Conservation (phyloP, 1,140 invertebrate species). For the Mizuhopecten yessoensis region DNA sequence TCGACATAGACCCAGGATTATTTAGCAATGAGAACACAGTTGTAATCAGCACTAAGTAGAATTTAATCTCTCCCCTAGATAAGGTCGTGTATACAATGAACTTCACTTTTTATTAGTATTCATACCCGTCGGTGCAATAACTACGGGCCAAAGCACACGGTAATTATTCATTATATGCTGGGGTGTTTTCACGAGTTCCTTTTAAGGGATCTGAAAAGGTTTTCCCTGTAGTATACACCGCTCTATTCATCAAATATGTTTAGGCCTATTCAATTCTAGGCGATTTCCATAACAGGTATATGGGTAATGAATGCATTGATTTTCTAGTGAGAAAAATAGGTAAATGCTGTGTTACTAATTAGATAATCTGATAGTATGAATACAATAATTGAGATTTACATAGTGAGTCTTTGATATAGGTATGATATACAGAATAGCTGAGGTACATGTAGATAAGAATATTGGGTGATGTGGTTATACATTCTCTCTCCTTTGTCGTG, state of each 20-base stretch:
- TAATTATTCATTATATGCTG: constrained; percentile 35
- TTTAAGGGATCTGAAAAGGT: not conserved
- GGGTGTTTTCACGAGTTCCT: not conserved
- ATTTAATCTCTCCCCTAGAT: not conserved
- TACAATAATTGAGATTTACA: constrained; percentile 5
- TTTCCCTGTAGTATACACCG: not conserved
- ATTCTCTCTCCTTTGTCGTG: too few species aligned
- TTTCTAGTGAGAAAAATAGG: not conserved
- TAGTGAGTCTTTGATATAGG: not conserved
- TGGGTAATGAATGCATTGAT: not conserved
- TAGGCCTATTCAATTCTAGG: not conserved
- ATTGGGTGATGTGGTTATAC: too few species aligned
- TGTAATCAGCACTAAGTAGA: constrained; percentile 1
- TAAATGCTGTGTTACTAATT: not conserved
- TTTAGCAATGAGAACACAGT: not conserved
- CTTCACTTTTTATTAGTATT: not conserved
- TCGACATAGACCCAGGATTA: not conserved
- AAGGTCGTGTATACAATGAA: constrained; percentile 1
- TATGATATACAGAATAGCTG: too few species aligned
- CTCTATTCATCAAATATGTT: not conserved
- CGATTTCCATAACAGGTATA: not conserved
- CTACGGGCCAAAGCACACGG: not conserved
- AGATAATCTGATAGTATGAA: not conserved
- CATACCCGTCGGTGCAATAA: not conserved
- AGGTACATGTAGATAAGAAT: too few species aligned